Conservation (phyloP, 2,797 vertebrate genomes). For the Smutsia gigantea region DNA sequence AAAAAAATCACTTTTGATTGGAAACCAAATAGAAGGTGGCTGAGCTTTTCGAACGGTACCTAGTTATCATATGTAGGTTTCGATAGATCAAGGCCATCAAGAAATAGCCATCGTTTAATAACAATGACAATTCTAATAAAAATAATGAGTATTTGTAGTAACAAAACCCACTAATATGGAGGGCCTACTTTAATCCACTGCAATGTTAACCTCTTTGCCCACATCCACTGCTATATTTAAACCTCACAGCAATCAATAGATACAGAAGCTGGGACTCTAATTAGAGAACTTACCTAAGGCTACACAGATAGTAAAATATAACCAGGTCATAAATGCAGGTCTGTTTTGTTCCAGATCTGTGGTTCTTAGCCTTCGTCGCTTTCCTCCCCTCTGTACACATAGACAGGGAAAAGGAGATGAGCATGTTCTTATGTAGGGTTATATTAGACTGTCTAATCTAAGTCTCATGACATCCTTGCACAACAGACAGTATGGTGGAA, state of each 20-base stretch:
- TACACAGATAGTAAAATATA: neutral
- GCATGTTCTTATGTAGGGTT: neutral
- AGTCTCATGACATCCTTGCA: neutral
- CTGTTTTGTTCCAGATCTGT: neutral
- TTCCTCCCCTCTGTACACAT: neutral
- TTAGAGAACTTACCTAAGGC: neutral
- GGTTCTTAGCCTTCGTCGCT: neutral
- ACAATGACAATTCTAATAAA: neutral
- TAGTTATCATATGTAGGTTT: neutral
- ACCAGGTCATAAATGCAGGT: neutral
- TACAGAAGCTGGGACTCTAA: neutral
- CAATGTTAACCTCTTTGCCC: neutral
- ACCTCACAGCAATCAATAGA: neutral
- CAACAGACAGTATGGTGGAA: neutral
- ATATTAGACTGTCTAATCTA: neutral
- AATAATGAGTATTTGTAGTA: neutral
- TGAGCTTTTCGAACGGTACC: neutral
- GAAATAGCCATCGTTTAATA: neutral
- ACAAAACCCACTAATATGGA: neutral
- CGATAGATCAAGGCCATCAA: neutral
- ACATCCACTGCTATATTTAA: neutral
- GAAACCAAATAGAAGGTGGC: neutral
- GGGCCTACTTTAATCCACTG: neutral
- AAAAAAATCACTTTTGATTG: neutral
- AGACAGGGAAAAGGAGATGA: neutral